Evolutionary conservation across 1,140 invertebrate species (phyloP).

Genomic region (Neotoxoptera formosana): DNA sequence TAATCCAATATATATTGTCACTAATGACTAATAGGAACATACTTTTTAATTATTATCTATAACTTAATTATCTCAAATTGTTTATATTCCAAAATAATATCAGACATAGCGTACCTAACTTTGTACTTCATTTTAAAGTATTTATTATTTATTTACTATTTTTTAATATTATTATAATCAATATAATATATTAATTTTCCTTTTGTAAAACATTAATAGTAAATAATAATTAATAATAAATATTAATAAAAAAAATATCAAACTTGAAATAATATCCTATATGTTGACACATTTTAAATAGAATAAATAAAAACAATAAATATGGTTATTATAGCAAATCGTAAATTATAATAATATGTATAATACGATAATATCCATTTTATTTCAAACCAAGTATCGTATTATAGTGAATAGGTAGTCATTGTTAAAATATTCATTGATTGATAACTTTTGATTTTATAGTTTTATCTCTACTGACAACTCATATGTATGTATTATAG

Average conservation of each 20-base stretch:
- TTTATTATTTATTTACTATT: not conserved
- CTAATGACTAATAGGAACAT: not conserved
- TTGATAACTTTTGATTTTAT: too few relatives aligned
- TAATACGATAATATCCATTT: not conserved
- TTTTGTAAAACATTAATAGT: not conserved
- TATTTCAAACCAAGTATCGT: not conserved
- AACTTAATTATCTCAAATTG: too few relatives aligned
- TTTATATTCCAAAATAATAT: not conserved
- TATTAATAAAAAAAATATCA: not conserved
- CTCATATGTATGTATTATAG: not conserved
- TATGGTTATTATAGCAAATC: too few relatives aligned
- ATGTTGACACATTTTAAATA: not conserved
- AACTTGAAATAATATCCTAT: not conserved
- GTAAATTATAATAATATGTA: too few relatives aligned
- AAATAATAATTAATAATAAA: too few relatives aligned
- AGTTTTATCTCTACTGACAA: too few relatives aligned
- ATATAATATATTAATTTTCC: not conserved
- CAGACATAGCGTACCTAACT: not conserved
- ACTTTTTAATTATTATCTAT: not conserved
- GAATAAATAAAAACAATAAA: too few relatives aligned
- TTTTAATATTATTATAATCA: not conserved
- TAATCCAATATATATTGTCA: too few relatives aligned
- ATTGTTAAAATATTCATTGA: too few relatives aligned
- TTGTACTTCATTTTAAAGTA: not conserved
- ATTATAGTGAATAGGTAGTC: not conserved